Evolutionary conservation across 2,797 vertebrate species (phyloP), one percentile per base, ranked within the genome.

Genomic region (Lithobates pipiens): DNA sequence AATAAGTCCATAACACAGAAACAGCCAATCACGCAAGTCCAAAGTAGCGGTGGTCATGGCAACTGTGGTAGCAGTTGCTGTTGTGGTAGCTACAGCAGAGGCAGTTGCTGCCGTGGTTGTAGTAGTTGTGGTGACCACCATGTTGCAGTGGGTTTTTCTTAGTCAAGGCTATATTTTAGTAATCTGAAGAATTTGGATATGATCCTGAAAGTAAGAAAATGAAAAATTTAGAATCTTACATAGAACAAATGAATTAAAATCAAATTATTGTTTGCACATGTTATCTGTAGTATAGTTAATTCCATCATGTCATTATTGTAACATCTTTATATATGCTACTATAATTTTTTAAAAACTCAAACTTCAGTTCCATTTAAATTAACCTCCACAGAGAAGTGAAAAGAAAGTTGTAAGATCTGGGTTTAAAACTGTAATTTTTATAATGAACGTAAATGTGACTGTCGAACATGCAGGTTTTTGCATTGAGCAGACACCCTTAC

Each of bases 1-100:
- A 88, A 97, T 91, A 77, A 94, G 94, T 85, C 97, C 93, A 21
- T 96, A 94, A 84, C 96, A 93, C 83, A 96, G 91, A 76, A 96
- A 93, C 65, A 97, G 92, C 93, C 93, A 93, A 89, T 96, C 93
- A 44, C 92, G 92, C 85, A 95, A 92, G 92, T 94, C 95, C 88
- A 92, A 89, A 79, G 90, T 85, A 46, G 92, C 91, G 0, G 91
- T 90, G 27, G 91, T 91, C 88, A 92, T 91, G 76, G 92, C 70
- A 4, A 93, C 88, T 0, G 91, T 90, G 80, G 92, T 46, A 0
- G 91, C 91, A 0, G 90, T 80, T 0, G 88, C 46, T 65, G 90
- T 27, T 2, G 90, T 13, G 5, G 92, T 79, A 0, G 91, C 34
- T 5, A 39, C 80, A 57, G 80, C 80, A 10, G 85, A 78, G 63